Conservation (phyloP, 2,888 invertebrate species). For the Galerucella pusilla region DNA sequence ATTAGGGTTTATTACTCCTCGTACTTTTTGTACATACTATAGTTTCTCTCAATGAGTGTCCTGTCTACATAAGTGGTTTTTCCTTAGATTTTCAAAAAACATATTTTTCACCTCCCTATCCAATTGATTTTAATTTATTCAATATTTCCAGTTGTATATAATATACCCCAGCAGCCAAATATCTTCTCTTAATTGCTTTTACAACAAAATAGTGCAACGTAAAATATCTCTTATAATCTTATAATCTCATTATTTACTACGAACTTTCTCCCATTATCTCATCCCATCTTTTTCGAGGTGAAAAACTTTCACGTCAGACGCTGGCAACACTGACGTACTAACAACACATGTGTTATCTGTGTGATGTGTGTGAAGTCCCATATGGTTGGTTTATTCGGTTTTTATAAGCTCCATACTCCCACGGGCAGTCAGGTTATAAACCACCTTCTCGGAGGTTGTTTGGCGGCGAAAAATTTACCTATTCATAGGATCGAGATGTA, state of each 20-base stretch:
- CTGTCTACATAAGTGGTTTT: not conserved
- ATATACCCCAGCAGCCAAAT: too few species aligned
- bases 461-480: constrained; percentile 58
- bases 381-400: constrained; percentile 61
- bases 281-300: constrained; percentile 4
- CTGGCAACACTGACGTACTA: constrained; percentile 28
- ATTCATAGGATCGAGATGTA: constrained; percentile 60
- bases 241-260: constrained; percentile 3
- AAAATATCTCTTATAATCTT: not conserved
- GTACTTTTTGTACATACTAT: too few species aligned
- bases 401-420: constrained; percentile 60
- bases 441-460: constrained; percentile 47
- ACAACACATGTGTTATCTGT: constrained; percentile 51
- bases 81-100: not conserved
- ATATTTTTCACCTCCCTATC: not conserved
- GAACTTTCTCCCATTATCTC: constrained; percentile 7
- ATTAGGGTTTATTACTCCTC: too few species aligned
- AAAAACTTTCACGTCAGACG: constrained; percentile 19
- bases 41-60: too few species aligned
- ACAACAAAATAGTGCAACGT: not conserved
- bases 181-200: too few species aligned
- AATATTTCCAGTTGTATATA: too few species aligned
- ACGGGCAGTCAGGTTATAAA: constrained; percentile 54
- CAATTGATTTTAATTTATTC: not conserved
- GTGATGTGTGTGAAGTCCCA: constrained; percentile 57